These are phyloP conservation scores for Fissipunctia ypsillon DNA, from an alignment of 2,888 invertebrate species.

Conservation along the genomic window DNA sequence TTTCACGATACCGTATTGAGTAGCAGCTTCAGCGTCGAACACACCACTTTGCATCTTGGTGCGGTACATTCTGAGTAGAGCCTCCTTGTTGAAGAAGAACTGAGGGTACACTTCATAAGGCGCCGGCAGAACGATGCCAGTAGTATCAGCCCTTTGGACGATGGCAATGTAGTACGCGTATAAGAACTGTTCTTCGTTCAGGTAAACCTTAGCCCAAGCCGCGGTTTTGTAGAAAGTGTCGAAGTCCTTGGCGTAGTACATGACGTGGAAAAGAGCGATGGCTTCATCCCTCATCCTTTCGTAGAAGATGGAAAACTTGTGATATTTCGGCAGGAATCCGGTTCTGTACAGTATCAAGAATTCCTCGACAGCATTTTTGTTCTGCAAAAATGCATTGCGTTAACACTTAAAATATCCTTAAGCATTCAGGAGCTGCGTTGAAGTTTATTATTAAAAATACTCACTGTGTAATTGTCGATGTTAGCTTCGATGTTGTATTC, in stretches of 20 bases:
- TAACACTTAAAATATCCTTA: background rate
- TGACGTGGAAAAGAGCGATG: constrained; percentile 89
- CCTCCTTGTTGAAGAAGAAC: constrained; percentile 91
- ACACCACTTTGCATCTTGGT: constrained; percentile 83
- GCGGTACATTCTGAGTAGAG: constrained; percentile 84
- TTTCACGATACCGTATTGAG: constrained; percentile 81
- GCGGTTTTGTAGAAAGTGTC: constrained; percentile 91
- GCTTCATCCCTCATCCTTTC: constrained; percentile 86
- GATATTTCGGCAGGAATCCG: constrained; percentile 86
- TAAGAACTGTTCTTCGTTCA: constrained; percentile 92
- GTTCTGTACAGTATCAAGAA: constrained; percentile 83
- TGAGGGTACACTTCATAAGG: constrained; percentile 93
- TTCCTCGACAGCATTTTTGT: constrained; percentile 83
- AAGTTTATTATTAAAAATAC: constrained; percentile 49
- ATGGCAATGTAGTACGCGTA: constrained; percentile 91
- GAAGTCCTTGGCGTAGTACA: constrained; percentile 91
- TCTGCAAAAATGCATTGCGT: constrained; percentile 73
- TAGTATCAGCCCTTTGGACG: constrained; percentile 90
- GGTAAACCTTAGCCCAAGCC: constrained; percentile 89
- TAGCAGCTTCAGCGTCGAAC: constrained; percentile 75
- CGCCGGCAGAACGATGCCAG: constrained; percentile 91
- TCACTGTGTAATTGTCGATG: constrained; percentile 82
- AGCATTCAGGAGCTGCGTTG: background rate
- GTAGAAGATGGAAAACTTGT: constrained; percentile 88
- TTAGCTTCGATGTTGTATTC: constrained; percentile 82